These are phyloP conservation scores for Plebejus argus DNA, from an alignment of 2,888 invertebrate species.

Conservation along the genomic window DNA sequence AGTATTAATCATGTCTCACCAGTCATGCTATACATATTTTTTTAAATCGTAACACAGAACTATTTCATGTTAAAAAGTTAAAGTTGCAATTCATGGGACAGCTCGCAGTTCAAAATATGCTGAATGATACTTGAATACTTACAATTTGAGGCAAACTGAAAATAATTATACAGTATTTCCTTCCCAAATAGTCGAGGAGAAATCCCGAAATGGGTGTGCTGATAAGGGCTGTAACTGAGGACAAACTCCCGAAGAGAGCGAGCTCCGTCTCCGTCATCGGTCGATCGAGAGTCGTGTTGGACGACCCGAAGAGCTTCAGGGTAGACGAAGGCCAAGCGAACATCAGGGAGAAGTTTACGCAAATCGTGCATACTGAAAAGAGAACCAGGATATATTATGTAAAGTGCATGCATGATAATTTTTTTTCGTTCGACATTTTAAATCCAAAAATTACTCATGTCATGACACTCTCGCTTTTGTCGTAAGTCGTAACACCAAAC, in stretches of 20 bases:
- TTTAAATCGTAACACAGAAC: too few species aligned
- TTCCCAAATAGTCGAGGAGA: constrained; percentile 52
- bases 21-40: too few species aligned
- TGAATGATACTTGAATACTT: constrained; percentile 27
- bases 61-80: too few species aligned
- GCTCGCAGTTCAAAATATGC: too few species aligned
- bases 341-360: constrained; percentile 56
- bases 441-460: background rate
- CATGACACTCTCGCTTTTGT: too few species aligned
- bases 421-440: background rate
- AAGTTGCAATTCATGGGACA: too few species aligned
- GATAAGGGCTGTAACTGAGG: constrained; percentile 50
- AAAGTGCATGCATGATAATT: too few species aligned
- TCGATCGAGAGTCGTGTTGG: constrained; percentile 50
- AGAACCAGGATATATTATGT: background rate
- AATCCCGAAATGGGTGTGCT: constrained; percentile 50
- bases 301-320: constrained; percentile 54
- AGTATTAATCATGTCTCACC: too few species aligned
- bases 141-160: constrained; percentile 43
- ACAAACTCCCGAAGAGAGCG: constrained; percentile 52
- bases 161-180: constrained; percentile 48
- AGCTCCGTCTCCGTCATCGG: constrained; percentile 52
- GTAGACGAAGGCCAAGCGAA: constrained; percentile 65
- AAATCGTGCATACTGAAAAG: constrained; percentile 57
- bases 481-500: background rate